Conservation (phyloP, 92 coral and sea anemone species). For the Isaurus tuberculatus region DNA sequence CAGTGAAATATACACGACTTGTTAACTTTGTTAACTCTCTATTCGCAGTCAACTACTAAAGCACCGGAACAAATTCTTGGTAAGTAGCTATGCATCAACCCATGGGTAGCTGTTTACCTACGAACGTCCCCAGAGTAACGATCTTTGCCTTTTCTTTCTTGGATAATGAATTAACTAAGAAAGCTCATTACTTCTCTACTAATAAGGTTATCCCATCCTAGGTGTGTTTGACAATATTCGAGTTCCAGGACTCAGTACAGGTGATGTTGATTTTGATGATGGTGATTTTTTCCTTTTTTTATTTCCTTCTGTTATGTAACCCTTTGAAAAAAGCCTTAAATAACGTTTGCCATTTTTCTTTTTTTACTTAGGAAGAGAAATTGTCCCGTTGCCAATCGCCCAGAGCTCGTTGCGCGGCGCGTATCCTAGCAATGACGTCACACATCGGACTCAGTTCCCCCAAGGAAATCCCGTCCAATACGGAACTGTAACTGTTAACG, state of each 20-base stretch:
- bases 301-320: not conserved
- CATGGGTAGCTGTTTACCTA: no score
- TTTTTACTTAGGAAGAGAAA: slow-evolving; percentile 33
- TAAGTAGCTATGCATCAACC: no score
- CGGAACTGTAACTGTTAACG: slow-evolving; percentile 31
- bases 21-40: no score
- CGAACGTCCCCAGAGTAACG: no score
- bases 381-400: not conserved
- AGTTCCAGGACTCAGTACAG: slow-evolving; percentile 16
- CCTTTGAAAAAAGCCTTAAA: not conserved
- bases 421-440: slow-evolving; percentile 22
- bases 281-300: not conserved
- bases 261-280: not conserved
- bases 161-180: no score
- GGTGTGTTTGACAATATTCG: slow-evolving; percentile 43
- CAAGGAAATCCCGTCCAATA: slow-evolving; percentile 13
- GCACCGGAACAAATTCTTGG: no score
- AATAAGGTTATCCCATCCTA: not conserved
- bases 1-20: no score
- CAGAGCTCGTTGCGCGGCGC: not conserved
- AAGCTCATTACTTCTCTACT: no score
- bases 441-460: slow-evolving; percentile 20
- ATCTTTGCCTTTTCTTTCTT: no score
- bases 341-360: not conserved
- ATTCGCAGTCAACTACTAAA: no score